Conservation (phyloP, 2,797 vertebrate genomes). For the Huso huso region DNA sequence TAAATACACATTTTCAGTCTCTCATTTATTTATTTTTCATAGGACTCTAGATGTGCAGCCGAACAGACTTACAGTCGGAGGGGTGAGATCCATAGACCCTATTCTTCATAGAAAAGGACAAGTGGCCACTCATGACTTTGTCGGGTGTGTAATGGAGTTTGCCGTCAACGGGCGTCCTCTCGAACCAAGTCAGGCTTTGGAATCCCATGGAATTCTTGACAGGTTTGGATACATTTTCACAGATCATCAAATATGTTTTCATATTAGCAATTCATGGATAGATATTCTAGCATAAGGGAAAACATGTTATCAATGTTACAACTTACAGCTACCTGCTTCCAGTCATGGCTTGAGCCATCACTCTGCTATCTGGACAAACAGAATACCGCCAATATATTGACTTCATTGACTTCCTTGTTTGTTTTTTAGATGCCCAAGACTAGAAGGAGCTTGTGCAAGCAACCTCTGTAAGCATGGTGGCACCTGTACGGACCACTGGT, state of each 20-base stretch:
- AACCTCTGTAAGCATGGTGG: slow-evolving; percentile 85
- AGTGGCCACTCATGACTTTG: slow-evolving; percentile 88
- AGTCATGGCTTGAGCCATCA: too few species aligned
- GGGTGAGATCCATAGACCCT: slow-evolving; percentile 79
- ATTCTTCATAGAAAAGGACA: slow-evolving; percentile 84
- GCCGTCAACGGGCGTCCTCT: slow-evolving; percentile 93
- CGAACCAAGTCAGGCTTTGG: slow-evolving; percentile 89
- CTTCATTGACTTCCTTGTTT: too few species aligned
- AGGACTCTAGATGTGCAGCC: slow-evolving; percentile 95
- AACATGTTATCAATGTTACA: too few species aligned
- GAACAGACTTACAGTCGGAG: slow-evolving; percentile 86
- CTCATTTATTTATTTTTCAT: slow-evolving; percentile 9
- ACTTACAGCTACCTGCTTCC: too few species aligned
- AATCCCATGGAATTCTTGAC: slow-evolving; percentile 85
- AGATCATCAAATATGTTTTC: too few species aligned
- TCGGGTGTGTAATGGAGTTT: slow-evolving; percentile 97
- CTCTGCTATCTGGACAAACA: too few species aligned
- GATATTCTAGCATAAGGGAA: too few species aligned
- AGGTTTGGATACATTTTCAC: slow-evolving; percentile 57
- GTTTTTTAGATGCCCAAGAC: slow-evolving; percentile 75
- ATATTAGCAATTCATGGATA: too few species aligned
- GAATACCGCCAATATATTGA: too few species aligned
- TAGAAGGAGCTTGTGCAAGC: slow-evolving; percentile 77
- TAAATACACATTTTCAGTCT: too few species aligned
- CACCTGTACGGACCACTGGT: slow-evolving; percentile 89